Base-by-base conservation (phyloP, 2,113 vertebrate genomes). In the Lonchura striata region DNA sequence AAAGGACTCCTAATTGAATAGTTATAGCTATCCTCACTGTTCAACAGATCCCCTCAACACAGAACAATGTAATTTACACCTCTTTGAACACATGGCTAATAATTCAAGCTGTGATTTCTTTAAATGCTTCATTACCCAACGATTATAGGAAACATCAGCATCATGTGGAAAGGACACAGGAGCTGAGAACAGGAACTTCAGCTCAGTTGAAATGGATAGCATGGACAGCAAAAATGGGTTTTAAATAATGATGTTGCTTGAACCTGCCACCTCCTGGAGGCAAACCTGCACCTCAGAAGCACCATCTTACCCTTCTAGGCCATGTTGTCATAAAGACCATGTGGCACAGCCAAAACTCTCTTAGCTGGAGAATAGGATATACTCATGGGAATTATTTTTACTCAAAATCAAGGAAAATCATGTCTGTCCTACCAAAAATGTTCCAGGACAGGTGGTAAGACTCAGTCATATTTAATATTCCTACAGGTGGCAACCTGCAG, bases 321-420 rank as follows among this genome's bases (percentile, higher is more conserved):
- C 8, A 3, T 9, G 10, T 28, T 9, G 5, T 49, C 60, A 15
- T 21, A 24, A 63, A 54, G 39, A 68, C 2, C 2, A 23, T 0
- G 0, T 4, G 10, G 14, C 11, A 31, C 16, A 82, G 24, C 4
- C 44, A 88, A 41, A 16, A 39, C 0, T 6, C 5, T 6, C 5
- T 57, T 50, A 23, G 5, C 2, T 82, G 31, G 24, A 25, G 3
- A 47, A 52, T 11, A 3, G 3, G 11, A 47, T 57, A 24, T 8
- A 53, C 23, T 75, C 10, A 23, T 20, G 4, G 25, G 23, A 86
- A 25, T 6, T 59, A 24, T 27, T 83, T 69, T 78, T 33, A 37
- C 15, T 31, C 18, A 47, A 79, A 90, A 23, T 0, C 19, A 71
- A 52, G 18, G 9, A 56, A 79, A 76, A 47, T 7, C 16, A 4